Evolutionary conservation across 2,888 invertebrate species (phyloP).

Genomic region (Tachystola acroxantha): DNA sequence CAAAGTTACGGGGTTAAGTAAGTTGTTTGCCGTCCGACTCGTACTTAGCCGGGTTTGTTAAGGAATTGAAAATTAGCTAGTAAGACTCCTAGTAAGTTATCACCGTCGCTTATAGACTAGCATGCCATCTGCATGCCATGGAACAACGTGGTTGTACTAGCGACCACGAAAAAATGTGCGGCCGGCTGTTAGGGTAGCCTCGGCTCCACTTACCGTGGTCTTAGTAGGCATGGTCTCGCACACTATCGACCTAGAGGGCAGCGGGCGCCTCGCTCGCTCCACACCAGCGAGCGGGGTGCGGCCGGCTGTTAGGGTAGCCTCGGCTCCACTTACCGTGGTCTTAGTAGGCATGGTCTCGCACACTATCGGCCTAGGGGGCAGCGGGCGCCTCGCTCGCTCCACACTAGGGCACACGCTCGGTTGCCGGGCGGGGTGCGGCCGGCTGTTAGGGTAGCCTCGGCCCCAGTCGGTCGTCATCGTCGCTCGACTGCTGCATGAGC

Average conservation of each 20-base stretch:
- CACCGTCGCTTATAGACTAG: too few relatives aligned
- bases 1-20: too few relatives aligned
- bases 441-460: slow-evolving; percentile 17
- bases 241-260: slow-evolving; percentile 46
- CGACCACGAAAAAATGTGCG: too few relatives aligned
- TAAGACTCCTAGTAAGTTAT: too few relatives aligned
- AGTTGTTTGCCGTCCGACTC: too few relatives aligned
- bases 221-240: slow-evolving; percentile 45
- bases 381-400: slow-evolving; percentile 36
- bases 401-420: slow-evolving; percentile 18
- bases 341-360: slow-evolving; percentile 45
- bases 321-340: slow-evolving; percentile 39
- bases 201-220: slow-evolving; percentile 39
- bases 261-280: too few relatives aligned
- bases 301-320: too few relatives aligned
- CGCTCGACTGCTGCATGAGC: slow-evolving; percentile 36
- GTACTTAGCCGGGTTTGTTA: too few relatives aligned
- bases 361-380: slow-evolving; percentile 50
- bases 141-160: too few relatives aligned
- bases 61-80: too few relatives aligned
- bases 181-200: too few relatives aligned
- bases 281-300: slow-evolving; percentile 16
- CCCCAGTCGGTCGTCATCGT: slow-evolving; percentile 41
- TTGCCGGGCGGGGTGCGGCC: slow-evolving; percentile 18
- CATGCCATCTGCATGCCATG: too few relatives aligned